A percentile compares a stretch with the other conserved stretches of the same genome.
Evolutionary conservation across 2,797 vertebrate genomes (phyloP).

Genomic region (Molossus alvarezi): DNA sequence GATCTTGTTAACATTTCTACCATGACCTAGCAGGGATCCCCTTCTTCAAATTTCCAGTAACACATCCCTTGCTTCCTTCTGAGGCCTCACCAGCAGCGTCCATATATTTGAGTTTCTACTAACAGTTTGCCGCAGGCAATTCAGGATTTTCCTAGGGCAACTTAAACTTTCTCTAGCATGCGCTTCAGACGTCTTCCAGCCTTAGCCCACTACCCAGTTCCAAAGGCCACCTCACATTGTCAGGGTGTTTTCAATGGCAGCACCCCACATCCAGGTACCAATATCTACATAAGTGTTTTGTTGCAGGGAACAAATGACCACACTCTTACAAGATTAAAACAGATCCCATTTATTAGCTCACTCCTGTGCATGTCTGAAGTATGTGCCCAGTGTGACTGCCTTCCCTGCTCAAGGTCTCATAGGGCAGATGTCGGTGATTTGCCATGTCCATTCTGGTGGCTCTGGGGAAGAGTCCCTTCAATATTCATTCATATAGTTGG

Average conservation of each 20-base stretch:
- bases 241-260: not conserved
- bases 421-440: not conserved
- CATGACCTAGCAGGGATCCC: not conserved
- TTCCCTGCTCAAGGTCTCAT: not conserved
- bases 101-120: not conserved
- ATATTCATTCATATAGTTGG: not conserved
- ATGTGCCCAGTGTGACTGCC: not conserved
- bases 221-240: not conserved
- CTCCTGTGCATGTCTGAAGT: not conserved
- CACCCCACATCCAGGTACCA: not conserved
- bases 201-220: not conserved
- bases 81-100: not conserved
- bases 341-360: not conserved
- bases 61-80: not conserved
- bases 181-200: not conserved
- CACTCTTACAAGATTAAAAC: not conserved
- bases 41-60: not conserved
- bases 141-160: not conserved
- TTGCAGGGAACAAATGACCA: not conserved
- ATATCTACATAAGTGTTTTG: too few relatives aligned
- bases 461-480: not conserved
- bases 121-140: not conserved
- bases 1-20: not conserved
- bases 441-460: not conserved
- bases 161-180: not conserved